Conservation (phyloP, 2,113 vertebrate species). For the Chaetops frenatus region DNA sequence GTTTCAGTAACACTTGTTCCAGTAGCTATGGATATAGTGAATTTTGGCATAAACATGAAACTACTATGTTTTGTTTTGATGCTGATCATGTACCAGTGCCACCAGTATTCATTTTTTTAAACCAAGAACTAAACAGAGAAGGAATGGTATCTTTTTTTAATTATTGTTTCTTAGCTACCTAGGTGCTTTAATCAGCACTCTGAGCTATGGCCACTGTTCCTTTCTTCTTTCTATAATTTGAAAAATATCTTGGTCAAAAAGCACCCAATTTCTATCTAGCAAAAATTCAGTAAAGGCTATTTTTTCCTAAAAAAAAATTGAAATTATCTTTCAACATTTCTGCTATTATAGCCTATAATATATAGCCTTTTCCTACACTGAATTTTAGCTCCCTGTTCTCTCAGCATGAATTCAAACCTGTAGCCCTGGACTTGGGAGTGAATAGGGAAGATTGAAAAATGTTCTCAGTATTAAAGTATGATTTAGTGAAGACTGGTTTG, state of each 20-base stretch:
- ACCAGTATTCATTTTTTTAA: background rate
- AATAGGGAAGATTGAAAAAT: background rate
- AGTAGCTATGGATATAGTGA: background rate
- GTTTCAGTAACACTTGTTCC: background rate
- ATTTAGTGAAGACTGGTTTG: background rate
- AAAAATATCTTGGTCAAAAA: background rate
- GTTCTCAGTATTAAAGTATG: background rate
- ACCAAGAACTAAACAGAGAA: background rate
- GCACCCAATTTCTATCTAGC: background rate
- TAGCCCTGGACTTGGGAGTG: background rate
- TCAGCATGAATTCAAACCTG: background rate
- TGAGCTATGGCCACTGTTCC: background rate
- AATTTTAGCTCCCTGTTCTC: background rate
- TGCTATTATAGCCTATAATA: background rate
- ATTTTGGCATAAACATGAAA: rapidly evolving
- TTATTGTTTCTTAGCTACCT: background rate
- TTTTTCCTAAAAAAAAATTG: background rate
- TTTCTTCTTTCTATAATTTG: background rate
- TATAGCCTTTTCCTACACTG: background rate
- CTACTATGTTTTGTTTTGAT: background rate
- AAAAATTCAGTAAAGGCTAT: background rate
- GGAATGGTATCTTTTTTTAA: background rate
- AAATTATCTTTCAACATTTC: background rate
- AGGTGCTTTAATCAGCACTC: background rate
- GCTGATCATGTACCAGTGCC: background rate